Evolutionary conservation across 1,140 invertebrate species (phyloP).

Genomic region (Sarcophaga bullata): DNA sequence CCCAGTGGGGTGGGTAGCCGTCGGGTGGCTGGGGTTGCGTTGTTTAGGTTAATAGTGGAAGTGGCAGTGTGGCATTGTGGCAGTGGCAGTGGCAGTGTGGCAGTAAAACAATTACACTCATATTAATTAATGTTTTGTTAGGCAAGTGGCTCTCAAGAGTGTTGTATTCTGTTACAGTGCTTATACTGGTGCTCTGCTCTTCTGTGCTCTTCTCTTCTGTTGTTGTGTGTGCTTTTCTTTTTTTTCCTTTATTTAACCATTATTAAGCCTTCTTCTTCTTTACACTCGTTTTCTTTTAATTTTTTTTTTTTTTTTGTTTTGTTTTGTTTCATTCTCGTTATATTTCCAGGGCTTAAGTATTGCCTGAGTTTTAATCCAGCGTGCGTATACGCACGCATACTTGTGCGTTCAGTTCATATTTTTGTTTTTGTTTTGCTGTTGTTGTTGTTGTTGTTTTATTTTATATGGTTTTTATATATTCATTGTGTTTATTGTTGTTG

Average conservation of each 20-base stretch:
- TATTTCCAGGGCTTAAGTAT: no score
- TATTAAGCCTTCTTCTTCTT: constrained; percentile 1
- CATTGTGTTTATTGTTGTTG: background rate
- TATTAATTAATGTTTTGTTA: constrained; percentile 21
- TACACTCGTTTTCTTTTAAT: background rate
- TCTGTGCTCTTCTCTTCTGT: no score
- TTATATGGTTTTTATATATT: background rate
- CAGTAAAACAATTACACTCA: constrained; percentile 18
- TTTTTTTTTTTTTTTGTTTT: background rate
- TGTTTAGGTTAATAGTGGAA: no score
- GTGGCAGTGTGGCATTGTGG: no score
- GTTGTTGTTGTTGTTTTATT: background rate
- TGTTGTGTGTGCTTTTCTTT: no score
- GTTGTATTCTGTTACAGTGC: background rate
- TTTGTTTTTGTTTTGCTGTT: no score
- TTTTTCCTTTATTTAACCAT: background rate
- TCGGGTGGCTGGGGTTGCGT: no score
- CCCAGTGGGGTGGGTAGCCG: no score
- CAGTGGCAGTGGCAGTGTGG: background rate
- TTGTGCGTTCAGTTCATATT: background rate
- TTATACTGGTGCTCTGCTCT: background rate
- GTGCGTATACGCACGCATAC: background rate
- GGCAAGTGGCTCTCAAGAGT: constrained; percentile 19
- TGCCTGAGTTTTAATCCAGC: background rate
- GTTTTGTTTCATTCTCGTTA: no score